Evolutionary conservation across 2,113 vertebrate species (phyloP), one percentile per base, ranked within the genome.

Genomic region (Lepisosteus osseus): DNA sequence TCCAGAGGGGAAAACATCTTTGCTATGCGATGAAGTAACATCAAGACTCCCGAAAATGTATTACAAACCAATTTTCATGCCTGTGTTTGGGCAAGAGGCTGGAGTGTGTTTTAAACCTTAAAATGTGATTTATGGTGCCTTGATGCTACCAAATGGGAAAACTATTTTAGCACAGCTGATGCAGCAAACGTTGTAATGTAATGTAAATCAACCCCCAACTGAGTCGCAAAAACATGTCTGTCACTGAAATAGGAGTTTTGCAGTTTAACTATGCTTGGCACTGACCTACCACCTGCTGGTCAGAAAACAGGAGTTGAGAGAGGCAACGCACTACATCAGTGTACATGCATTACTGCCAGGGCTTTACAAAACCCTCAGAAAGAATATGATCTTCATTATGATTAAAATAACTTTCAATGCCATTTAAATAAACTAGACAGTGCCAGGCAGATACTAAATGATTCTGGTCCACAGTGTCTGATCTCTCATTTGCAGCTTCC

Each of bases 41-140:
- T 59, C 3, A 59, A 47, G 42, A 13, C 42, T 59, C 40, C 57
- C 3, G 54, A 54, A 61, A 13, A 69, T 40, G 14, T 14, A 56
- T 75, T 78, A 77, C 82, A 54, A 74, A 73, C 72, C 78, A 61
- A 17, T 78, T 89, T 87, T 84, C 82, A 71, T 88, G 85, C 72
- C 87, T 86, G 78, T 81, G 83, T 92, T 88, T 85, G 83, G 83
- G 84, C 77, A 71, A 56, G 61, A 9, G 61, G 59, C 77, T 47
- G 0, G 54, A 76, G 66, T 73, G 79, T 75, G 79, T 85, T 81
- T 78, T 72, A 77, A 76, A 75, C 76, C 79, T 74, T 74, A 78
- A 81, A 87, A 74, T 71, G 78, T 84, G 83, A 87, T 85, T 85
- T 80, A 87, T 84, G 75, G 55, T 45, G 55, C 66, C 54, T 71